Evolutionary conservation across 2,888 invertebrate species (phyloP), one percentile per base, ranked within the genome.

Genomic region (Drosophila affinis): DNA sequence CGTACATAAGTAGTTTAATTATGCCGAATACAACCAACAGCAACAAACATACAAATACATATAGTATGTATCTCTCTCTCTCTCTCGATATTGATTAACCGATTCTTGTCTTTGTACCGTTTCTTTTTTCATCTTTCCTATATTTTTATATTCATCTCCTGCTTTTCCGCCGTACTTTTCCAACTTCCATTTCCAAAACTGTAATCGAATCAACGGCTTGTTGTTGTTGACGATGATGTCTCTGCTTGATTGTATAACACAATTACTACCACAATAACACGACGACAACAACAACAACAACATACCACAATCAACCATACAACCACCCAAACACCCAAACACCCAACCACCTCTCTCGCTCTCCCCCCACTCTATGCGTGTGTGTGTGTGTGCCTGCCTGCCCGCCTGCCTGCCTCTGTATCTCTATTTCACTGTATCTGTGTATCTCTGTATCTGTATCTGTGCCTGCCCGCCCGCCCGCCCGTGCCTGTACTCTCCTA

Each of bases 61-160:
- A 49, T 14, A 24, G 24, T 54, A 69, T 63, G 53, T 65, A 70
- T 61, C 62, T 57, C 73, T 24, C 24, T 61, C 62, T 57, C 21
- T 21, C 21, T 21, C 21, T 76, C 64, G 76, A 62, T 70, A 62
- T 77, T 56, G 64, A 84, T 81, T 81, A 82, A 86, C 52, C 62
- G 54, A 39, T 76, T 73, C 70, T 70, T 79, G 84, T 84, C 87
- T 87, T 81, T 87, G 87, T 87, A 81, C 87, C 68, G 58, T 80
- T 82, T 82, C 87, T 84, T 82, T 71, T 65, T 71, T 61, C 64
- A 62, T 72, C 53, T 72, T 64, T 75, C 54, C 57, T 73, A 67
- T 78, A 77, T 77, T 75, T 75, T 70, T 62, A 61, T 64, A 61
- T 64, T 64, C 68, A 62, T 76, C 78, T 77, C 77, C 78, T 77